These are phyloP conservation scores for Hystrix brachyura DNA, from an alignment of 2,113 vertebrate species.

Conservation along the genomic window DNA sequence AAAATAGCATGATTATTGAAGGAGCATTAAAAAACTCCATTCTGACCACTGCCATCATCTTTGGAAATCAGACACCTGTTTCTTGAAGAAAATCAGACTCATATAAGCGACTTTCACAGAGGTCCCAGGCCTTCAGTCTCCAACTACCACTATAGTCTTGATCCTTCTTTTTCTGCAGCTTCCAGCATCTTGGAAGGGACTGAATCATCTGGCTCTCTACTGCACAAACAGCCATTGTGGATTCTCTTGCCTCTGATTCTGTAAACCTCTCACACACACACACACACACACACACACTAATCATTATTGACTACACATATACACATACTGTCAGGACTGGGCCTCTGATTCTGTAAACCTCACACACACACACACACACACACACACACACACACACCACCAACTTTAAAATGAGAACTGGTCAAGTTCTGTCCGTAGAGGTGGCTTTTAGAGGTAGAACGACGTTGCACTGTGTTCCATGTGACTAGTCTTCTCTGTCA, in stretches of 20 bases:
- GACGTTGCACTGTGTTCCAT: not conserved
- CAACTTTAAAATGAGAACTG: too few relatives aligned
- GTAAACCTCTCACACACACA: not conserved
- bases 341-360: too few relatives aligned
- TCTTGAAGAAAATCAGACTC: not conserved
- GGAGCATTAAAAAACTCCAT: not conserved
- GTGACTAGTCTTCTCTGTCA: not conserved
- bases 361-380: too few relatives aligned
- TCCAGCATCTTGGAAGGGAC: not conserved
- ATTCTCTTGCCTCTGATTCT: not conserved
- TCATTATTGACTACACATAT: not conserved
- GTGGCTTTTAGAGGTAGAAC: too few relatives aligned
- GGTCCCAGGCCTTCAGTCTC: not conserved
- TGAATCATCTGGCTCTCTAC: not conserved
- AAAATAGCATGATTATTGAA: not conserved
- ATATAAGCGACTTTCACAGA: not conserved
- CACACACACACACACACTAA: not conserved
- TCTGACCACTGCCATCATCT: not conserved
- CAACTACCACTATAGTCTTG: not conserved
- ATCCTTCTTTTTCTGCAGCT: not conserved
- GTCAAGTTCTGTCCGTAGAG: too few relatives aligned
- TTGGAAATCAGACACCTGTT: not conserved
- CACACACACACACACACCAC: too few relatives aligned
- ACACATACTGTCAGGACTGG: not conserved
- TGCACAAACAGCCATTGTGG: not conserved